Base-by-base conservation (phyloP, 2,797 vertebrate genomes). In the Adelosebastes latens region DNA sequence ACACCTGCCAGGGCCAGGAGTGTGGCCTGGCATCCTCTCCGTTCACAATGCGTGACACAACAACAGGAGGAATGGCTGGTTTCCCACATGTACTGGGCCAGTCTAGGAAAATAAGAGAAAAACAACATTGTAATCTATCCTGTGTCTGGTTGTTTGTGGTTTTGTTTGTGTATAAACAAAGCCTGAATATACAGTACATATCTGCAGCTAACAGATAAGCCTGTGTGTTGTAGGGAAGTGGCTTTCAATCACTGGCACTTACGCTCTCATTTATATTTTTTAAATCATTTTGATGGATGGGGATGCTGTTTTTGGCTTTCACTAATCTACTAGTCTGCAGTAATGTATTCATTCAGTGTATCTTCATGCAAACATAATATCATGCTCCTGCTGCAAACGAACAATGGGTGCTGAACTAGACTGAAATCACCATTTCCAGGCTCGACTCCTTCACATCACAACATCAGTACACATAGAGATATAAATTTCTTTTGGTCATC, bases 1-100 rank as follows among this genome's bases (percentile, higher is more conserved):
- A 96, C 77, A 96, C 96, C 70, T 97, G 96, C 95, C 96, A 96
- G 60, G 95, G 96, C 95, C 96, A 96, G 73, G 95, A 95, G 89
- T 96, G 94, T 8, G 94, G 80, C 68, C 1, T 89, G 80, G 96
- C 96, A 18, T 67, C 64, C 75, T 96, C 96, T 58, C 96, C 95
- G 2, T 96, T 96, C 52, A 96, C 95, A 72, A 96, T 96, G 62
- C 94, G 93, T 24, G 94, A 87, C 76, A 59, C 56, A 58, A 96
- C 75, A 76, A 63, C 8, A 5, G 96, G 95, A 61, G 94, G 93
- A 67, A 90, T 66, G 62, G 83, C 83, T 12, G 96, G 95, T 78
- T 81, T 93, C 53, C 96, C 95, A 79, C 96, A 96, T 8, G 72
- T 72, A 18, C 31, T 53, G 9, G 95, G 95, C 96, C 96, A 97